Evolutionary conservation across 1,140 invertebrate species (phyloP), one percentile per base, ranked within the genome.

Genomic region (Mercenaria mercenaria): DNA sequence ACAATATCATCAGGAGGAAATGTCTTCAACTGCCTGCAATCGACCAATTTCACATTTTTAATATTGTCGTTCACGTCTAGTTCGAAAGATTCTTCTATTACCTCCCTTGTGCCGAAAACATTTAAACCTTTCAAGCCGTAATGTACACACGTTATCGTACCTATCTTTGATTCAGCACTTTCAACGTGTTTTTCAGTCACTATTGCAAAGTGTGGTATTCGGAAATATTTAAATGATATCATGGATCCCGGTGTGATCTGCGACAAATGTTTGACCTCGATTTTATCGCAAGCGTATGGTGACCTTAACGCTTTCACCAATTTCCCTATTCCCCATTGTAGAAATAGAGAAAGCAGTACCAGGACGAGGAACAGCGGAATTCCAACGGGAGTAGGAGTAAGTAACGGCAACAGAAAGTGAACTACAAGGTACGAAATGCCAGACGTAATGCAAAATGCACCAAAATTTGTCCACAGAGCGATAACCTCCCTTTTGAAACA

Each of bases 401-500:
- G 56, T 37, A 82, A 32, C 11, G 77, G 67, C 32, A 74, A 1
- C 4, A 32, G 56, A 59, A 81, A 81, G n/a, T 59, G 43, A 11
- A 81, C 10, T 18, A 88, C 0, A 0, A 74, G 0, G 39, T 34
- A 88, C 8, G 77, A 47, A 59, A 82, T 6, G 18, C 34, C 2
- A 4, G 86, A 88, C 41, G 86, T 72, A 8, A 41, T 11, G 4
- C 43, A 34, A 56, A 72, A 88, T 0, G 34, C 77, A 18, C 77
- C 86, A 41, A 88, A 88, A 11, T 39, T 3, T 20, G 80, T 4
- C 86, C 86, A 88, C n/a, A 88, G 32, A 39, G 81, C 64, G 15
- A 39, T 4, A 10, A 88, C 15, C 15, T 69, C 77, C 69, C 41
- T 39, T 39, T 88, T 88, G 18, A 79, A 18, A 61, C 86, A 88